Base-by-base conservation (phyloP, 2,113 vertebrate species). In the Tautogolabrus adspersus region DNA sequence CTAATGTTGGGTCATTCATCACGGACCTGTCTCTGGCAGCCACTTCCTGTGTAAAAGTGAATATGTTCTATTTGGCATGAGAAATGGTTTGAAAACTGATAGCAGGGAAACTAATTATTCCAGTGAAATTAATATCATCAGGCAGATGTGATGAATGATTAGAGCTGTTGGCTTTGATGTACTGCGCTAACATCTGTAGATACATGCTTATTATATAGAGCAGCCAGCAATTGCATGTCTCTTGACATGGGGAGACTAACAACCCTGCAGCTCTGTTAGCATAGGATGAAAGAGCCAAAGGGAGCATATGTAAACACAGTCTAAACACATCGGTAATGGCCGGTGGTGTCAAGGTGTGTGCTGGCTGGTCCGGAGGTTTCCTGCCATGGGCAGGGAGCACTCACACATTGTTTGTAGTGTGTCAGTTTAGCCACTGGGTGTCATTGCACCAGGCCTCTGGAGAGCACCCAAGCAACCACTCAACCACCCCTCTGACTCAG, bases 381-480 rank as follows among this genome's bases (percentile, higher is more conserved):
- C 90, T 87, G 75, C 22, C 70, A 79, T 49, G 56, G 73, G 73
- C 71, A 76, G 75, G 79, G 77, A 83, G 78, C 82, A 85, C 80
- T 88, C 78, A 73, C 78, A 85, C 72, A 77, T 81, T 87, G 83
- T 94, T 92, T 94, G 93, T 91, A 92, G 84, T 94, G 85, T 94
- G 90, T 91, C 72, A 85, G 81, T 87, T 75, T 88, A 87, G 86
- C 93, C 93, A 94, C 92, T 93, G 91, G 93, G 92, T 94, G 93
- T 93, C 94, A 93, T 93, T 89, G 89, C 90, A 84, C 83, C 78
- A 65, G 87, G 87, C 77, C 88, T 90, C 90, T 91, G 87, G 90
- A 93, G 91, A 90, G 88, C 82, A 86, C 87, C 89, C 91, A 90
- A 89, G 86, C 86, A 91, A 79, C 88, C 85, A 87, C 87, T 89